These are phyloP conservation scores for Diarsia rubi DNA, from an alignment of 2,888 invertebrate genomes.

Conservation along the genomic window DNA sequence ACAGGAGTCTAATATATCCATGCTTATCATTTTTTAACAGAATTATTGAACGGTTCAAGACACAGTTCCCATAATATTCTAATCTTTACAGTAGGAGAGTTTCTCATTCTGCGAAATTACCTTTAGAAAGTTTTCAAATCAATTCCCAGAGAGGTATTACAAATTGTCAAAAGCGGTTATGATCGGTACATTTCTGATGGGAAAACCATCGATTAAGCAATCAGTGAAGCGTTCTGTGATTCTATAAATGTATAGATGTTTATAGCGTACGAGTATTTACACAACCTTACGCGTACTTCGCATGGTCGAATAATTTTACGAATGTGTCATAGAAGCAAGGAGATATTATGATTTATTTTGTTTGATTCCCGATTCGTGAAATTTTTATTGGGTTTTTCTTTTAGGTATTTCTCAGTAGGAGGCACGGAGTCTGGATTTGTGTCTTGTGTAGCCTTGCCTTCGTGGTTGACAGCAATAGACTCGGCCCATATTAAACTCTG, in stretches of 20 bases:
- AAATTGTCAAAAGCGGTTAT: constrained; percentile 24
- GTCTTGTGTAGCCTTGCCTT: no score
- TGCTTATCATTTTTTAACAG: not conserved
- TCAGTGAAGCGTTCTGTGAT: constrained; percentile 15
- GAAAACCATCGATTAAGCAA: constrained; percentile 39
- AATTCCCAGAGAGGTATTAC: constrained; percentile 22
- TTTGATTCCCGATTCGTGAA: no score
- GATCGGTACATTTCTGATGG: constrained; percentile 27
- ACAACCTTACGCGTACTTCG: not conserved
- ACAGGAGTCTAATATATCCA: not conserved
- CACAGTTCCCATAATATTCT: not conserved
- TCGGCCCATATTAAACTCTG: no score
- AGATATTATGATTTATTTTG: no score
- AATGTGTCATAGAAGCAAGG: not conserved
- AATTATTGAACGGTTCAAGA: not conserved
- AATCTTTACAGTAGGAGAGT: not conserved
- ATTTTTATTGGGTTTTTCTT: no score
- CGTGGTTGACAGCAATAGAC: no score
- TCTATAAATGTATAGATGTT: not conserved
- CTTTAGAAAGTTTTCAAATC: constrained; percentile 28
- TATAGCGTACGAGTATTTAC: not conserved
- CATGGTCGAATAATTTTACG: not conserved
- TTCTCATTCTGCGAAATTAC: not conserved
- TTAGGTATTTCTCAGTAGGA: no score
- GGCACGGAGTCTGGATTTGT: no score